Evolutionary conservation across 2,888 invertebrate genomes (phyloP).

Genomic region (Drosophila anomelani): DNA sequence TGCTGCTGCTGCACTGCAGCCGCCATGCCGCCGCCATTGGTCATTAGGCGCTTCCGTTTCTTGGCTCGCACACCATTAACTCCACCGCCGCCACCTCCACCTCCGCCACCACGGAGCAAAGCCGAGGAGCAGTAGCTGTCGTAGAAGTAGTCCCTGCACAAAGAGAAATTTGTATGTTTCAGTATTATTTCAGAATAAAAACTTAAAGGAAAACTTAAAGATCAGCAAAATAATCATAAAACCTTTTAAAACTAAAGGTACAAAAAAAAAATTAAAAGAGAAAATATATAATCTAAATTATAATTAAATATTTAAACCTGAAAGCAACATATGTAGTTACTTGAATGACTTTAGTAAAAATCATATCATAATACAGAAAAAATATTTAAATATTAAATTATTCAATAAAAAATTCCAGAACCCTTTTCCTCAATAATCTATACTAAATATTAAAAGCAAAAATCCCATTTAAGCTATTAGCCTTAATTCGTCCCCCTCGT

Average conservation of each 20-base stretch:
- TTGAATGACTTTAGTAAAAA: too few species aligned
- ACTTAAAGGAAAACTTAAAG: too few species aligned
- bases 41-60: constrained; percentile 85
- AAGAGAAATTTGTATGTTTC: not conserved
- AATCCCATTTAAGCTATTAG: not conserved
- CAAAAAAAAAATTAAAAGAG: too few species aligned
- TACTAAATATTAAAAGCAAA: too few species aligned
- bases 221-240: too few species aligned
- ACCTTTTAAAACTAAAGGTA: too few species aligned
- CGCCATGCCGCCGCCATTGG: constrained; percentile 80
- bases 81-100: constrained; percentile 45
- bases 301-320: too few species aligned
- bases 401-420: too few species aligned
- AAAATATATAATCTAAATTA: too few species aligned
- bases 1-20: constrained; percentile 79
- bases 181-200: not conserved
- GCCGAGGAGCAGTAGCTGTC: constrained; percentile 85
- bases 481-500: not conserved
- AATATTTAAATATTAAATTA: too few species aligned
- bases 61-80: constrained; percentile 82
- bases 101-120: constrained; percentile 77
- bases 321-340: too few species aligned
- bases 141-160: constrained; percentile 87
- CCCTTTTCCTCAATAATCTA: not conserved
- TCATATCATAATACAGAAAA: too few species aligned